Conservation (phyloP, 2,797 vertebrate species). For the Propithecus perrieri region DNA sequence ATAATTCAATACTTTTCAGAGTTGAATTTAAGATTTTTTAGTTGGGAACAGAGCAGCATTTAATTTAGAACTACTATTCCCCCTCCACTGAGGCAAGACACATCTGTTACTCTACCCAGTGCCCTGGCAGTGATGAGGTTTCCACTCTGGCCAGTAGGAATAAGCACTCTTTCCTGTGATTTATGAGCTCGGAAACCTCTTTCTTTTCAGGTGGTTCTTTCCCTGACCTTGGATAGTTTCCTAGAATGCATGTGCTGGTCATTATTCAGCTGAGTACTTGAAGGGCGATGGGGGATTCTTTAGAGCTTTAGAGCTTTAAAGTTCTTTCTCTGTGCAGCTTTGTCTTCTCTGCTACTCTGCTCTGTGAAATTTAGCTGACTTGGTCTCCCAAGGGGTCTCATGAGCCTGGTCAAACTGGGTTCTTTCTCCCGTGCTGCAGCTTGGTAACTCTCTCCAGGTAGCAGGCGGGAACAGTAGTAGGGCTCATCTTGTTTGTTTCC, state of each 20-base stretch:
- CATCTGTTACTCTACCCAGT: too few relatives aligned
- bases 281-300: not conserved
- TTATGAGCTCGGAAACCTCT: not conserved
- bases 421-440: not conserved
- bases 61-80: not conserved
- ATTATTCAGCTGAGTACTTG: too few relatives aligned
- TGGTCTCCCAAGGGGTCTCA: not conserved
- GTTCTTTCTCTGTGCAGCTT: not conserved
- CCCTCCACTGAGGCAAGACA: not conserved
- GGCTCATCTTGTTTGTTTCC: not conserved
- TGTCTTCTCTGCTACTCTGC: not conserved
- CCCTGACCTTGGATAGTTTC: not conserved
- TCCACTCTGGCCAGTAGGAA: not conserved
- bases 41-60: not conserved
- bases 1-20: not conserved
- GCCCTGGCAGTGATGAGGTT: too few relatives aligned
- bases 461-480: not conserved
- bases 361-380: too few relatives aligned
- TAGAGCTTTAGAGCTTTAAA: not conserved
- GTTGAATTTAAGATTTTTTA: not conserved
- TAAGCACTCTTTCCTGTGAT: not conserved
- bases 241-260: not conserved
- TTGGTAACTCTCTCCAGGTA: not conserved
- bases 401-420: fast-evolving
- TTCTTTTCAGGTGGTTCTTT: not conserved